Evolutionary conservation across 2,113 vertebrate genomes (phyloP).

Genomic region (Cyprinodon tularosa): DNA sequence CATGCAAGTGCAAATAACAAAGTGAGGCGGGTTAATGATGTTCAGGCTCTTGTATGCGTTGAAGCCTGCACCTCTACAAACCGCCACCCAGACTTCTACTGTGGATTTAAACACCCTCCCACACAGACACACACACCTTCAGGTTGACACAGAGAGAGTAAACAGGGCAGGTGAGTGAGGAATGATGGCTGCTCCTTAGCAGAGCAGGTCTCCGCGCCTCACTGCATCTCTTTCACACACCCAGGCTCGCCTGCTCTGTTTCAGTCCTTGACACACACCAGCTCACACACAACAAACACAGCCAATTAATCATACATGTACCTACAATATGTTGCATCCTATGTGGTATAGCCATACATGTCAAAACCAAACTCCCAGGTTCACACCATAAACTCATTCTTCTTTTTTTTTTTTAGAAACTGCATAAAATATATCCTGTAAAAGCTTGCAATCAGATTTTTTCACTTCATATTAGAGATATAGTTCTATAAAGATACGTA

Average conservation of each 20-base stretch:
- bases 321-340: conserved; percentile 59
- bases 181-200: conserved; percentile 77
- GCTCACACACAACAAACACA: conserved; percentile 16
- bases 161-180: conserved; percentile 82
- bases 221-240: conserved; percentile 80
- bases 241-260: conserved; percentile 75
- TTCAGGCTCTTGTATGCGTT: conserved; percentile 44
- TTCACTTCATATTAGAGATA: neutral
- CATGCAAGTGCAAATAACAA: conserved; percentile 15
- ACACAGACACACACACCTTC: conserved; percentile 32
- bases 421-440: neutral
- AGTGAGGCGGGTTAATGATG: conserved; percentile 14
- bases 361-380: conserved; percentile 37
- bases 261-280: conserved; percentile 57
- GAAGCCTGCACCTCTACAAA: conserved; percentile 30
- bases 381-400: conserved; percentile 13
- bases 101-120: conserved; percentile 17
- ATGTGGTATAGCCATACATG: conserved; percentile 33
- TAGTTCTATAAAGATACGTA: neutral
- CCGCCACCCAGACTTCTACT: conserved; percentile 45
- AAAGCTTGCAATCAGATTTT: neutral
- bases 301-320: conserved; percentile 75
- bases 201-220: conserved; percentile 75
- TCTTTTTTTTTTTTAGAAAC: conserved; percentile 1
- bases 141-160: conserved; percentile 74